A percentile compares a stretch with the other conserved stretches of the same genome.
These are phyloP conservation scores for Catotricha subobsoleta DNA, from an alignment of 2,888 invertebrate species.

Conservation along the genomic window DNA sequence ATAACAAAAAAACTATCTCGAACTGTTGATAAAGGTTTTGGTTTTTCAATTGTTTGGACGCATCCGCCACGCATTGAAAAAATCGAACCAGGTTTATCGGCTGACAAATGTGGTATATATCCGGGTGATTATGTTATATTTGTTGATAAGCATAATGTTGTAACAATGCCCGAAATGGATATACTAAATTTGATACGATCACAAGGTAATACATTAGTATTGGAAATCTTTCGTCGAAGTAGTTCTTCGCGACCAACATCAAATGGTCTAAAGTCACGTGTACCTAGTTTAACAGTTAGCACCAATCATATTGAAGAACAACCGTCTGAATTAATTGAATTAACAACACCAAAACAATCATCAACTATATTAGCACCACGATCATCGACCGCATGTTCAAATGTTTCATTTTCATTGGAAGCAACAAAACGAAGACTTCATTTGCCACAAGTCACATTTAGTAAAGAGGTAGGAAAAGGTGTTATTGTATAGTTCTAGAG, in stretches of 20 bases:
- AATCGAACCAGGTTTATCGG: slow-evolving; percentile 62
- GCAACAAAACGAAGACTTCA: slow-evolving; percentile 43
- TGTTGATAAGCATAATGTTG: slow-evolving; percentile 72
- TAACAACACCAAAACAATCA: slow-evolving; percentile 16
- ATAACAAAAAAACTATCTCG: slow-evolving; percentile 44
- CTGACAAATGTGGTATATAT: slow-evolving; percentile 62
- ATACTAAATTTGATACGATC: slow-evolving; percentile 44
- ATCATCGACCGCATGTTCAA: slow-evolving; percentile 53
- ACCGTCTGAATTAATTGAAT: slow-evolving; percentile 8
- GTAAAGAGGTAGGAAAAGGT: slow-evolving; percentile 80
- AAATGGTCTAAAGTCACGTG: slow-evolving; percentile 5
- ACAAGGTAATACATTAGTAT: slow-evolving; percentile 46
- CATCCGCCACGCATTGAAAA: slow-evolving; percentile 72
- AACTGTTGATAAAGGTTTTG: slow-evolving; percentile 46
- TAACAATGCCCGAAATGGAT: slow-evolving; percentile 61
- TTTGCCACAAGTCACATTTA: slow-evolving; percentile 69
- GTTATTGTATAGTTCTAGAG: slow-evolving; percentile 46
- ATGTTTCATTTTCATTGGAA: slow-evolving; percentile 41
- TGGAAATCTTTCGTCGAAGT: slow-evolving; percentile 50
- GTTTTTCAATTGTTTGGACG: slow-evolving; percentile 80
- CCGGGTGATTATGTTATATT: slow-evolving; percentile 80
- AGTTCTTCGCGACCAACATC: slow-evolving; percentile 5
- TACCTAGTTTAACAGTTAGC: slow-evolving; percentile 3
- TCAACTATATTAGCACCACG: slow-evolving; percentile 26
- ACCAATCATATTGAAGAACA: background rate